Percentiles rank a stretch among this genome's conserved stretches.
Conservation (phyloP, 2,888 invertebrate species). For the Ischnura elegans region DNA sequence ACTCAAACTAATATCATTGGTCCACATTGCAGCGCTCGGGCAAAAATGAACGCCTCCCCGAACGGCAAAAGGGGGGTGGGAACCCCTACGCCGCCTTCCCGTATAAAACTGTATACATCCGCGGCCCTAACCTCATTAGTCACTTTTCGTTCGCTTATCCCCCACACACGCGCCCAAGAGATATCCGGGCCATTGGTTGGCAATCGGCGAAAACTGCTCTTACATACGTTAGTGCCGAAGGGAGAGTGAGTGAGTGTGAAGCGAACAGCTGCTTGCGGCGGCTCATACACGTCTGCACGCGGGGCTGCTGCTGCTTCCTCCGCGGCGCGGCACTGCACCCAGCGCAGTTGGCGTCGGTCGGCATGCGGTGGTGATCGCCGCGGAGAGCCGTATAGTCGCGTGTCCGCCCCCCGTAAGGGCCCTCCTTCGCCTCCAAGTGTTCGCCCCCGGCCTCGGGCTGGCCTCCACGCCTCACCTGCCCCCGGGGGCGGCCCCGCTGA, state of each 20-base stretch:
- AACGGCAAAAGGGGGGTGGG: constrained; percentile 3
- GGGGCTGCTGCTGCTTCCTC: no score
- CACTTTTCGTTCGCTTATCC: constrained; percentile 76
- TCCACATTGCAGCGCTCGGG: constrained; percentile 63
- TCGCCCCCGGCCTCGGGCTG: constrained; percentile 63
- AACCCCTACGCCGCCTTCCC: constrained; percentile 69
- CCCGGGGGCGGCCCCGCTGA: constrained; percentile 59
- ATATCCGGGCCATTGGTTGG: constrained; percentile 64
- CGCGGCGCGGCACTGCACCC: no score
- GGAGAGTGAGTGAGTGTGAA: neutral
- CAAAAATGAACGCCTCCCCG: constrained; percentile 69
- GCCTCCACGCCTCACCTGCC: constrained; percentile 55
- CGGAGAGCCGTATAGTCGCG: constrained; percentile 70
- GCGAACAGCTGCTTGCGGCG: neutral
- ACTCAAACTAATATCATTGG: constrained; percentile 68
- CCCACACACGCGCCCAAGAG: constrained; percentile 73
- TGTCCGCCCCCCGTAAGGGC: constrained; percentile 71
- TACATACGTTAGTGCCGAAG: neutral
- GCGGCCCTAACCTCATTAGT: constrained; percentile 75
- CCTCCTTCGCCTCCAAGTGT: constrained; percentile 66
- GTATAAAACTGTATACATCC: constrained; percentile 74
- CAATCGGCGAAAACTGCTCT: constrained; percentile 28
- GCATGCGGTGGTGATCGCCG: no score
- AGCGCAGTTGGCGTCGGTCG: neutral
- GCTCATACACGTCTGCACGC: no score